A percentile compares a stretch with the other conserved stretches of the same genome.
phyloP scores from a whole-genome alignment of 2,797 vertebrate species.

The Clarias pachynema region DNA sequence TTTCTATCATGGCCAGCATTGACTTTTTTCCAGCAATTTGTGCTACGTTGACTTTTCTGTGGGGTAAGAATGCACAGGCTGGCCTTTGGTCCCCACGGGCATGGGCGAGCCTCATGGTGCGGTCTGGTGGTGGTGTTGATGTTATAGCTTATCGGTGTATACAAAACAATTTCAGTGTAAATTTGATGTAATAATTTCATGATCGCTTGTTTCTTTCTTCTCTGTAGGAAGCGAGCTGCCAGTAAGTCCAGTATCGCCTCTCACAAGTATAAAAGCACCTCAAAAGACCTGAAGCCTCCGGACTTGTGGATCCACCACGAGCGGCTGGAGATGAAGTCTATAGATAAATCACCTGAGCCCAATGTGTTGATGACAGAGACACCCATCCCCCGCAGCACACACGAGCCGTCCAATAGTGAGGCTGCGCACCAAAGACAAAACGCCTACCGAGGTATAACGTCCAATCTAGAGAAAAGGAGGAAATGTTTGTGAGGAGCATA shows the following conservation, averaged over 20 bases:
- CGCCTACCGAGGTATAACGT: slow-evolving; percentile 85
- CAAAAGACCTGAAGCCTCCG: slow-evolving; percentile 96
- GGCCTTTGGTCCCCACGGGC: no score
- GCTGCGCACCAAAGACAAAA: slow-evolving; percentile 89
- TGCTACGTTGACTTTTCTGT: no score
- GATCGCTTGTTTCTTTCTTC: not conserved
- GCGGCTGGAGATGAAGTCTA: slow-evolving; percentile 94
- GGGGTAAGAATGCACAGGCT: no score
- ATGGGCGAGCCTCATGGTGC: no score
- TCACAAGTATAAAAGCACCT: slow-evolving; percentile 97
- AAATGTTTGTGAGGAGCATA: not conserved
- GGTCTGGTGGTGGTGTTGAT: no score
- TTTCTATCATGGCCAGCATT: no score
- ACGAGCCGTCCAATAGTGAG: slow-evolving; percentile 86
- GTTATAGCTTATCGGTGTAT: no score
- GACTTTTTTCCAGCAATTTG: no score
- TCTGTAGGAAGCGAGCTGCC: slow-evolving; percentile 89
- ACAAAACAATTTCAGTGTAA: not conserved
- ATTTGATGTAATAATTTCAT: not conserved
- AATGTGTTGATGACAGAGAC: slow-evolving; percentile 97
- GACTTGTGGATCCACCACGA: slow-evolving; percentile 99
- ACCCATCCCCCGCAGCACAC: slow-evolving; percentile 92
- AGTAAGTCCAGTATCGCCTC: slow-evolving; percentile 92
- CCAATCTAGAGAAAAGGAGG: no score
- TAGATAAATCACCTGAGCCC: slow-evolving; percentile 96